These are phyloP conservation scores for Solenopsis fugax DNA, from an alignment of 1,140 invertebrate species.

Conservation along the genomic window DNA sequence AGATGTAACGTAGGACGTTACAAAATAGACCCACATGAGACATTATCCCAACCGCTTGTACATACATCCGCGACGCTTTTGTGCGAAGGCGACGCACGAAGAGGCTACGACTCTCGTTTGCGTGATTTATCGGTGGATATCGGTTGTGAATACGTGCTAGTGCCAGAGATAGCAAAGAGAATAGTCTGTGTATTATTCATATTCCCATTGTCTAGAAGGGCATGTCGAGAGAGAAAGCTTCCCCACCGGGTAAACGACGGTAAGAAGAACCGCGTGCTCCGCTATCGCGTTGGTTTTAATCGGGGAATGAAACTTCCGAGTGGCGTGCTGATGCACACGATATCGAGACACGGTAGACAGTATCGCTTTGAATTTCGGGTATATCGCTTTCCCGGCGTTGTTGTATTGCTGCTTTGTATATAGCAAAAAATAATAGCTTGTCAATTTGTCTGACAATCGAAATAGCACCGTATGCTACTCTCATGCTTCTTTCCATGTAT, in stretches of 20 bases:
- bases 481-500: neutral
- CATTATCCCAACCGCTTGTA: neutral
- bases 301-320: conserved; percentile 10
- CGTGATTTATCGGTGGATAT: conserved; percentile 46
- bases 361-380: conserved; percentile 16
- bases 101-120: neutral
- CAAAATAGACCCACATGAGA: neutral
- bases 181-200: conserved; percentile 45
- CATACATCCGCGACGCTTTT: conserved; percentile 14
- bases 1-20: neutral
- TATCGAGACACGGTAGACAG: conserved; percentile 4
- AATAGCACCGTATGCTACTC: neutral
- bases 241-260: neutral
- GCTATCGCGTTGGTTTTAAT: neutral
- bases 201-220: conserved; percentile 17
- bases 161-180: conserved; percentile 5
- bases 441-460: conserved; percentile 29
- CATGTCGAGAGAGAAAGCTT: neutral
- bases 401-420: conserved; percentile 29
- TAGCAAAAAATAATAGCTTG: conserved; percentile 33
- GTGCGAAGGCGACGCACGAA: conserved; percentile 13
- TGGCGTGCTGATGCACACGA: conserved; percentile 12
- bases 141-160: conserved; percentile 4
- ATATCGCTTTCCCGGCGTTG: conserved; percentile 20
- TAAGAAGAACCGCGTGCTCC: neutral